These are phyloP conservation scores for Pomacea maculata DNA, from an alignment of 1,140 invertebrate genomes.

Conservation along the genomic window DNA sequence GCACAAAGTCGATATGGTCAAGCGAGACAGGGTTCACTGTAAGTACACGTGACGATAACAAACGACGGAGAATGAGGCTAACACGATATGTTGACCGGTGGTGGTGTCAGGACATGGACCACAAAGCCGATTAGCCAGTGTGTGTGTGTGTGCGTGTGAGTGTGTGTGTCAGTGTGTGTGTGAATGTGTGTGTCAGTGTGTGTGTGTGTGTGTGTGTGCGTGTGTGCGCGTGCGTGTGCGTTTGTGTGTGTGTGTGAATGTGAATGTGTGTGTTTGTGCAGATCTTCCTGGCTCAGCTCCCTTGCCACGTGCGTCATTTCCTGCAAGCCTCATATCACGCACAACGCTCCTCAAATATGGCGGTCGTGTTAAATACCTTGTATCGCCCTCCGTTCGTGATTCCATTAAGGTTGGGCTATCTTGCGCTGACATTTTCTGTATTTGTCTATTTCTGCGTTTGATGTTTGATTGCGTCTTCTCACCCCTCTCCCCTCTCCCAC, in stretches of 20 bases:
- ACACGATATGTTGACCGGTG: not conserved
- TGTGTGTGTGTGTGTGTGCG: not conserved
- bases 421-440: not conserved
- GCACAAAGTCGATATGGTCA: too few species aligned
- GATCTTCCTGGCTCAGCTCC: too few species aligned
- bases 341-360: too few species aligned
- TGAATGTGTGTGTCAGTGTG: not conserved
- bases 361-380: too few species aligned
- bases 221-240: not conserved
- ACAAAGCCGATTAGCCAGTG: not conserved
- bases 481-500: not conserved
- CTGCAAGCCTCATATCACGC: too few species aligned
- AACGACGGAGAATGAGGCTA: too few species aligned
- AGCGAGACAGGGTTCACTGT: too few species aligned
- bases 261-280: not conserved
- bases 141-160: not conserved
- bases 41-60: not conserved
- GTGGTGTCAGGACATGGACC: not conserved
- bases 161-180: not conserved
- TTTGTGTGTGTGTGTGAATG: slow-evolving; percentile 2
- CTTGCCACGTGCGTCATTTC: too few species aligned
- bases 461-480: too few species aligned
- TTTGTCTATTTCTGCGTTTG: not conserved
- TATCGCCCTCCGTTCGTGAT: too few species aligned
- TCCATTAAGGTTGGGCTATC: not conserved